Evolutionary conservation across 2,113 vertebrate species (phyloP), one percentile per base, ranked within the genome.

Genomic region (Calonectris borealis): DNA sequence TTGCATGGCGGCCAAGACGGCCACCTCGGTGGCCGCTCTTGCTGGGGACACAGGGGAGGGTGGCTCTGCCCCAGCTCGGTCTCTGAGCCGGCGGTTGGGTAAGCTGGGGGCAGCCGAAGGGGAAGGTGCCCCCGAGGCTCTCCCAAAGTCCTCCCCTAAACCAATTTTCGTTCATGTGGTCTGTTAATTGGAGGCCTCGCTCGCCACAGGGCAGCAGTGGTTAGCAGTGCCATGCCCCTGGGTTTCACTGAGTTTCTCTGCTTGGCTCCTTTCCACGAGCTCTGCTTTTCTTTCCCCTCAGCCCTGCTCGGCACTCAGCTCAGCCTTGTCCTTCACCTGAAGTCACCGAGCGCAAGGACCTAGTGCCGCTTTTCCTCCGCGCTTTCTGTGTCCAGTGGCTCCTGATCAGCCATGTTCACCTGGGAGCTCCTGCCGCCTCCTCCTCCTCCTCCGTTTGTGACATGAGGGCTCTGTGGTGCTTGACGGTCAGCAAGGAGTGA

Each of bases 261-360:
- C 65, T 83, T 89, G 94, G 91, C 78, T 89, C 40, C 61, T 65
- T 44, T 83, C 84, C 77, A 62, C 0, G 0, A 69, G 88, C 71
- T 88, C 83, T 88, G 71, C 52, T 88, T 90, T 72, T 61, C 54
- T 54, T 44, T 86, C 70, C 61, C 77, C 13, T 40, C 84, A 75
- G 73, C 36, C 83, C 57, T 0, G 0, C 75, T 77, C 8, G 0
- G 73, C 36, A 1, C 70, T 79, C 38, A 13, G 76, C 75, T 89
- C 82, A 77, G 79, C 71, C 40, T 57, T n/a, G 88, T 71, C 70
- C 92, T 96, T 94, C 92, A 87, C 65, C 81, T 68, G 90, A 27
- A 85, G 70, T 87, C 85, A 72, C 69, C 4, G 5, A 83, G 70
- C 4, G 0, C 46, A 7, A 7, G 57, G 57, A 87, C 61, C 13